A percentile compares a stretch with the other conserved stretches of the same genome.
phyloP scores from a whole-genome alignment of 2,797 vertebrate genomes.

The Sciurus vulgaris region DNA sequence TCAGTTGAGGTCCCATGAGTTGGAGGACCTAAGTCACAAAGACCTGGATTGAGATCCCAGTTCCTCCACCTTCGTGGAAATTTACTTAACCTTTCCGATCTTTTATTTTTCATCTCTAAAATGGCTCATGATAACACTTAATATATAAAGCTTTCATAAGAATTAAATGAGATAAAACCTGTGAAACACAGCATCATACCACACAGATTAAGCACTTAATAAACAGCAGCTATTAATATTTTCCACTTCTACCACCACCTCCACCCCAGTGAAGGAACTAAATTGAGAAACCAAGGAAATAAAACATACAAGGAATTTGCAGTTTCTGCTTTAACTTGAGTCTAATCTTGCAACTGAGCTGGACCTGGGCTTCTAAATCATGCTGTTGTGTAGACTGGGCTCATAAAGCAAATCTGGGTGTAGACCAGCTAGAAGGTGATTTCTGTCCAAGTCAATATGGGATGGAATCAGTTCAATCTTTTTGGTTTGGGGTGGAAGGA shows the following conservation, averaged over 20 bases:
- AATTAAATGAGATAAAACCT: conserved; percentile 41
- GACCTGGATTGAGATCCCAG: neutral
- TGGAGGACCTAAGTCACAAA: neutral
- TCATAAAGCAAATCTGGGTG: neutral
- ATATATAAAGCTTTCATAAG: neutral
- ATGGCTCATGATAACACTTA: neutral
- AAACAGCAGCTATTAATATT: neutral
- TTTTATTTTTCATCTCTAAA: conserved; percentile 13
- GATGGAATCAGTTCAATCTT: neutral
- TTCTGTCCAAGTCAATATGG: neutral
- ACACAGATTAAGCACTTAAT: neutral
- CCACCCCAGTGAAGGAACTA: neutral
- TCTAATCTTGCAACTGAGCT: neutral
- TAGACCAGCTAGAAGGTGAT: neutral
- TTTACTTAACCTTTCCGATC: neutral
- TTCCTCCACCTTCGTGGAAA: neutral
- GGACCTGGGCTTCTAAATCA: neutral
- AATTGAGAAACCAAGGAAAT: neutral
- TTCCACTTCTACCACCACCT: neutral
- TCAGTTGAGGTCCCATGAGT: neutral
- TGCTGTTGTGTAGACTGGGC: neutral
- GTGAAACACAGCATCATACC: neutral
- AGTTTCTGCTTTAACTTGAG: neutral
- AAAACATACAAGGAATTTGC: neutral
- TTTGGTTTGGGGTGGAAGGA: conserved; percentile 7